Evolutionary conservation across 2,888 invertebrate species (phyloP).

Genomic region (Drosophila buzzatii): DNA sequence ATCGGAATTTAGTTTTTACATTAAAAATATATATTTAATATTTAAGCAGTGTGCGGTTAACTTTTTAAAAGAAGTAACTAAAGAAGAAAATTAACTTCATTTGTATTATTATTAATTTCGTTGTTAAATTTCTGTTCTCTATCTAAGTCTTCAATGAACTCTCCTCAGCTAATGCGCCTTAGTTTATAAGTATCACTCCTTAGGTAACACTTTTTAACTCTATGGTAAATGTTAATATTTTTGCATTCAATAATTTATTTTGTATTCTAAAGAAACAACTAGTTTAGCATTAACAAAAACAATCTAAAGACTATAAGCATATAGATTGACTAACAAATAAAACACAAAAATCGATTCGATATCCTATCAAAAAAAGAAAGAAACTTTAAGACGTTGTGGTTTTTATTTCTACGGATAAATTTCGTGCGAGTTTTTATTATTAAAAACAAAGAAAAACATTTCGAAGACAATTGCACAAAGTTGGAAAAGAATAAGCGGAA

Average conservation of each 20-base stretch:
- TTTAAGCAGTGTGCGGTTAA: slow-evolving; percentile 42
- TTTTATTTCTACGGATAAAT: slow-evolving; percentile 80
- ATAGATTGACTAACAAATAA: slow-evolving; percentile 75
- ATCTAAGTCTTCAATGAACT: slow-evolving; percentile 54
- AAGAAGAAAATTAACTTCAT: slow-evolving; percentile 17
- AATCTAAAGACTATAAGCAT: slow-evolving; percentile 76
- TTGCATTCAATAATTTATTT: slow-evolving; percentile 78
- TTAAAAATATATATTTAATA: slow-evolving; percentile 11
- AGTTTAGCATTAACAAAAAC: slow-evolving; percentile 46
- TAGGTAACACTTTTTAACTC: slow-evolving; percentile 47
- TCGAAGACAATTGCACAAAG: slow-evolving; percentile 68
- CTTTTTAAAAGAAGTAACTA: slow-evolving; percentile 35
- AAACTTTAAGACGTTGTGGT: slow-evolving; percentile 74
- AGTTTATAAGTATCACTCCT: slow-evolving; percentile 45
- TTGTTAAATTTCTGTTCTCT: slow-evolving; percentile 52
- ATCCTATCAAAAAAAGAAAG: slow-evolving; percentile 60
- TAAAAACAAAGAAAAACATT: slow-evolving; percentile 10
- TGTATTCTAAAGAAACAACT: slow-evolving; percentile 62
- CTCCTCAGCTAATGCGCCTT: slow-evolving; percentile 43
- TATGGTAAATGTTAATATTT: slow-evolving; percentile 67
- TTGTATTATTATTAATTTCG: slow-evolving; percentile 60
- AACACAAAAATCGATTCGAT: slow-evolving; percentile 61
- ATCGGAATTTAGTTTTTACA: slow-evolving; percentile 39
- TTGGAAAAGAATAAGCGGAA: slow-evolving; percentile 77
- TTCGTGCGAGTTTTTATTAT: slow-evolving; percentile 65